Base-by-base conservation (phyloP, 2,888 invertebrate species). In the Podabrus alpinus region DNA sequence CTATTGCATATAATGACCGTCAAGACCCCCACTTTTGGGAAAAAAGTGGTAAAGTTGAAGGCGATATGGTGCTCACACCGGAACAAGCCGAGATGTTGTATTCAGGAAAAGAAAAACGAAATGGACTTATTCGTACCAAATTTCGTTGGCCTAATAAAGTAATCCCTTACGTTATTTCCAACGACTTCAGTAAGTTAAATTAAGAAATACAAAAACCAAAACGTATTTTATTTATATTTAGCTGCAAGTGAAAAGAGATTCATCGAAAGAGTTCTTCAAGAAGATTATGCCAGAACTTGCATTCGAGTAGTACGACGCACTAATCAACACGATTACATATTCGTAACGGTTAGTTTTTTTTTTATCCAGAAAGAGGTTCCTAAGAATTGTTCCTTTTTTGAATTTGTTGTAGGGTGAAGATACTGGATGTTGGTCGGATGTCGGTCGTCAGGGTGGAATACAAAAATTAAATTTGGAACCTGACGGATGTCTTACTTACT, bases 401-500 rank as follows among this genome's bases (percentile, higher is more conserved):
- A 21, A 21, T 21, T 21, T n/a, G 21, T 21, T 21, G 21, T 11
- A 73, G 71, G 64, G 64, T 9, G 11, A 71, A 24, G 16, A 71
- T 15, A 71, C 59, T 11, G 70, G 70, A 1, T 69, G 70, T 62
- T 66, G 45, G 62, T 64, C 66, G 1, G 4, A 15, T 3, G 68
- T 71, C 11, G 74, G 74, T 17, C 24, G 67, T n/a, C 0, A 15
- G 1, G 74, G 74, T 3, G 68, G 70, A 5, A 2, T 9, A 4
- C 74, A 75, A 24, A n/a, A 10, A 15, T 15, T 71, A 0, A 75
- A 75, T 19, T 60, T 75, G 21, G n/a, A 72, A 17, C 11, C 7
- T 17, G 68, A 25, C n/a, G 62, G 69, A 16, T 71, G 72, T 59
- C 15, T 78, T 66, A 68, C 71, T n/a, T 67, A 70, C 74, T 92